A percentile compares a stretch with the other conserved stretches of the same genome.
Conservation (phyloP, 2,113 vertebrate genomes). For the Corydoras sp. region DNA sequence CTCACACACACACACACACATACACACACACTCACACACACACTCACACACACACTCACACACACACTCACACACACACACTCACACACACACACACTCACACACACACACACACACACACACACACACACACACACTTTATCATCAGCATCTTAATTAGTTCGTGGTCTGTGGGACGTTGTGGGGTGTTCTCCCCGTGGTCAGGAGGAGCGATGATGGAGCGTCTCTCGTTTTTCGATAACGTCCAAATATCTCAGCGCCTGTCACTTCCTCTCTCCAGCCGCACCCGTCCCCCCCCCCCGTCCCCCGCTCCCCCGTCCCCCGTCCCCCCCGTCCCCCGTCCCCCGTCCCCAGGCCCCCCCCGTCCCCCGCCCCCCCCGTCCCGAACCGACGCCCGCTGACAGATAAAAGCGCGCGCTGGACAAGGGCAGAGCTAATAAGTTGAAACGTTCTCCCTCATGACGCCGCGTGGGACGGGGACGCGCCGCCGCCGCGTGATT, state of each 20-base stretch:
- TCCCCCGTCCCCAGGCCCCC: not conserved
- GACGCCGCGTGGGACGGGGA: not conserved
- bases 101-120: too few species aligned
- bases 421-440: slow-evolving; percentile 15
- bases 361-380: not conserved
- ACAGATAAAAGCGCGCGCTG: not conserved
- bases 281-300: not conserved
- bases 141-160: slow-evolving; percentile 28
- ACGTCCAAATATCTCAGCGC: slow-evolving; percentile 5
- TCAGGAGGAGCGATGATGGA: not conserved
- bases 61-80: too few species aligned
- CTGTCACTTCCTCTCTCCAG: not conserved
- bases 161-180: not conserved
- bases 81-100: too few species aligned
- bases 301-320: too few species aligned
- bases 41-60: too few species aligned
- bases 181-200: not conserved
- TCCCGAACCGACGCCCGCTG: not conserved
- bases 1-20: too few species aligned
- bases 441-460: not conserved
- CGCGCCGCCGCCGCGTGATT: slow-evolving; percentile 9
- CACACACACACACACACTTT: not conserved
- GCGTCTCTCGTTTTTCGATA: not conserved
- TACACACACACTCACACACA: too few species aligned
- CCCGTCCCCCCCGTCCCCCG: not conserved